Conservation (phyloP, 2,888 invertebrate species). For the Capitulum mitella region DNA sequence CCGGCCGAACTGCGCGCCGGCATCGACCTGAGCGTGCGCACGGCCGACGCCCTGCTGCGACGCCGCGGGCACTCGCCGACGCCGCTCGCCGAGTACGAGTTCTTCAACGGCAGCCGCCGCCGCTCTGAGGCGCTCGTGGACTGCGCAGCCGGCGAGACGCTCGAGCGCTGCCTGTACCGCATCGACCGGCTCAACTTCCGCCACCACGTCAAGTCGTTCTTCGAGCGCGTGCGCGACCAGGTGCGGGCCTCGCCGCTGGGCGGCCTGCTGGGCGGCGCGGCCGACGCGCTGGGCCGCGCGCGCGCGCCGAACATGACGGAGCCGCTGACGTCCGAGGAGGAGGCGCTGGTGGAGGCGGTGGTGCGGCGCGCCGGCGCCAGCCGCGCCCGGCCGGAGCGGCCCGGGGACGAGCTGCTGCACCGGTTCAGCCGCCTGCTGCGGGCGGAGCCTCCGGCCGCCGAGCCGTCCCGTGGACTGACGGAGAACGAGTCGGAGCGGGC, state of each 20-base stretch:
- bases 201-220: neutral
- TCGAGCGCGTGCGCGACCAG: neutral
- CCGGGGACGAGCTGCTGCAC: neutral
- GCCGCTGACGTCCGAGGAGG: neutral
- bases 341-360: neutral
- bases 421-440: neutral
- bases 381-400: neutral
- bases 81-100: constrained; percentile 35
- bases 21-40: constrained; percentile 32
- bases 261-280: neutral
- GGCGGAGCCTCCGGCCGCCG: too few species aligned
- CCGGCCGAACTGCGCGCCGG: neutral
- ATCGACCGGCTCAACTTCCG: neutral
- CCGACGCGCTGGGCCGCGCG: neutral
- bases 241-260: neutral
- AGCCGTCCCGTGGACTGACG: too few species aligned
- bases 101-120: constrained; percentile 31
- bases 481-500: neutral
- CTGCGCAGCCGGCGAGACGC: neutral
- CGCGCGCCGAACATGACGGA: neutral
- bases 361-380: neutral
- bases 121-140: neutral
- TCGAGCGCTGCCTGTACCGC: neutral
- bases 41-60: constrained; percentile 29
- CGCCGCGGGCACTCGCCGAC: constrained; percentile 24